Conservation (phyloP, 2,888 invertebrate genomes). For the Homarus gammarus region DNA sequence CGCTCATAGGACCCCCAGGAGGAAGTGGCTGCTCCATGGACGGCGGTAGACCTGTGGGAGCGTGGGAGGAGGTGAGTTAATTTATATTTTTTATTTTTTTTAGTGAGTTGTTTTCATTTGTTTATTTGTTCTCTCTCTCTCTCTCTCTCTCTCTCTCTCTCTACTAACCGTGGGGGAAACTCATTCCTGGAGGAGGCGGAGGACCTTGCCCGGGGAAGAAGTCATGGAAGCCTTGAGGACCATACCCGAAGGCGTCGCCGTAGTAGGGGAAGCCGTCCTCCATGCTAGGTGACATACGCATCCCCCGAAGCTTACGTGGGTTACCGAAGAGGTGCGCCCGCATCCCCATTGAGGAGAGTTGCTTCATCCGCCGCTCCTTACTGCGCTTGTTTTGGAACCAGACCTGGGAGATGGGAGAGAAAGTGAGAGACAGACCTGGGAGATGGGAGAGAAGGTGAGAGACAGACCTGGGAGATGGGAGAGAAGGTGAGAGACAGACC, state of each 20-base stretch:
- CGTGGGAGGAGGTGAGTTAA: no score
- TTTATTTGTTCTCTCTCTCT: not conserved
- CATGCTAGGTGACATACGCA: conserved; percentile 75
- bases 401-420: conserved; percentile 84
- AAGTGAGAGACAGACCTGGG: no score
- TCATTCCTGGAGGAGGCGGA: conserved; percentile 72
- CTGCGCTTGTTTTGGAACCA: conserved; percentile 99
- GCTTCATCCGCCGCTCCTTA: conserved; percentile 98
- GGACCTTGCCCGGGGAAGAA: conserved; percentile 75
- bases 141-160: conserved; percentile 44
- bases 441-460: no score
- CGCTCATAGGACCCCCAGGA: conserved; percentile 75
- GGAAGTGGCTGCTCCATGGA: conserved; percentile 76
- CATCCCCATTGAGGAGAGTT: conserved; percentile 82
- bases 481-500: no score
- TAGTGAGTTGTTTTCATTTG: not conserved
- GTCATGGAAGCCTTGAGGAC: conserved; percentile 75
- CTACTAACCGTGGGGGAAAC: conserved; percentile 61
- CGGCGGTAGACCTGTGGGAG: conserved; percentile 63
- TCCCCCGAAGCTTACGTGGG: conserved; percentile 75
- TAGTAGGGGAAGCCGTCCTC: conserved; percentile 76
- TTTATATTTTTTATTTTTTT: not conserved
- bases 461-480: no score
- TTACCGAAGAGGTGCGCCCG: conserved; percentile 76
- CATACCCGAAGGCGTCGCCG: conserved; percentile 74